A percentile compares a stretch with the other conserved stretches of the same genome.
phyloP scores from a whole-genome alignment of 2,888 invertebrate species.

The Chromoteleia sp. region DNA sequence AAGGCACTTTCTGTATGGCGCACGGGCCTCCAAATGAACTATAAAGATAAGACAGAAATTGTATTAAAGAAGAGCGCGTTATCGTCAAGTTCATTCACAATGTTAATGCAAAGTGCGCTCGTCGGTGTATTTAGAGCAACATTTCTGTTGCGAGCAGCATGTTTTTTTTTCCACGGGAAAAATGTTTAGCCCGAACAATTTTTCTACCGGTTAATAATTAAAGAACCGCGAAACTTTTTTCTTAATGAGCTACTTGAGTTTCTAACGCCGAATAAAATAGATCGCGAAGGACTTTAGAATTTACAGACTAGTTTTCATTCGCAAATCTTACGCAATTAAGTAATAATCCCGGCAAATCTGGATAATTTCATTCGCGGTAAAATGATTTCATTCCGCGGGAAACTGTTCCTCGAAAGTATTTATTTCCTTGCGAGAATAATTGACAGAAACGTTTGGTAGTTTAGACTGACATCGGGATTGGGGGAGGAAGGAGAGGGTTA shows the following conservation, averaged over 20 bases:
- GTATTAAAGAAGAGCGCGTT: conserved; percentile 51
- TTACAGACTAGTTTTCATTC: conserved; percentile 19
- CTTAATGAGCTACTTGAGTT: conserved; percentile 22
- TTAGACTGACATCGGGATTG: too few relatives aligned
- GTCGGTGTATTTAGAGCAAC: conserved; percentile 9
- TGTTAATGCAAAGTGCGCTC: conserved; percentile 27
- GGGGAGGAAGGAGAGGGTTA: too few relatives aligned
- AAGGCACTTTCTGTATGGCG: conserved; percentile 59
- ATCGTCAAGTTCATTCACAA: conserved; percentile 50
- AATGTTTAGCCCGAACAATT: conserved; percentile 22
- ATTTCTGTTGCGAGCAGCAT: neutral
- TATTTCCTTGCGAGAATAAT: too few relatives aligned
- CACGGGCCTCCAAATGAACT: conserved; percentile 54
- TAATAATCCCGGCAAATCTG: conserved; percentile 11
- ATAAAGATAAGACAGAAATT: conserved; percentile 64
- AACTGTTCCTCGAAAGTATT: neutral
- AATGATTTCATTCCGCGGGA: neutral
- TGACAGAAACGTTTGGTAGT: too few relatives aligned
- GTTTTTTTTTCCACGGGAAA: neutral
- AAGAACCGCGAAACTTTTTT: conserved; percentile 20
- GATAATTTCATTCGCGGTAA: conserved; percentile 6
- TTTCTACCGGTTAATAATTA: conserved; percentile 28
- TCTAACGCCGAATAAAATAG: conserved; percentile 12
- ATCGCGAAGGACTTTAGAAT: conserved; percentile 19
- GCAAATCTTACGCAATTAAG: conserved; percentile 23